Conservation (phyloP, 2,888 invertebrate species). For the Tineola bisselliella region DNA sequence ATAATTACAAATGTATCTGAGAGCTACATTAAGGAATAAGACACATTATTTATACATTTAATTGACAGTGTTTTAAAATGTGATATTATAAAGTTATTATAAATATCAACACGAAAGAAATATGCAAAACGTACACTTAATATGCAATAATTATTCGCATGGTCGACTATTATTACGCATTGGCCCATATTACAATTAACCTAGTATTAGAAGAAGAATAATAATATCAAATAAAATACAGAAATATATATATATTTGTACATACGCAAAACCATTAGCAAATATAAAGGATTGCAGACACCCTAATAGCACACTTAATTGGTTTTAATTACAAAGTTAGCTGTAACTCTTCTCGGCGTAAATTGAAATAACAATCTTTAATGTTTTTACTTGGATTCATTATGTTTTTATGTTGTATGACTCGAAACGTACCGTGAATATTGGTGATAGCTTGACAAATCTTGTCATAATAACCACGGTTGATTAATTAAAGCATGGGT, state of each 20-base stretch:
- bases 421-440: too few relatives aligned
- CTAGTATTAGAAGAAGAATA: background rate
- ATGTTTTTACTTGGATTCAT: background rate
- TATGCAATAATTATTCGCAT: conserved; percentile 34
- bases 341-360: background rate
- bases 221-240: too few relatives aligned
- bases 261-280: too few relatives aligned
- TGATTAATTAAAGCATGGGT: background rate
- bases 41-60: too few relatives aligned
- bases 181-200: conserved; percentile 26
- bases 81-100: too few relatives aligned
- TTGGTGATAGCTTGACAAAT: too few relatives aligned
- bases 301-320: background rate
- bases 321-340: background rate
- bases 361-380: background rate
- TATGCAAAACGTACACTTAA: conserved; percentile 16
- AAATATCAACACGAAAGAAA: background rate
- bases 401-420: background rate
- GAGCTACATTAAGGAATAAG: too few relatives aligned
- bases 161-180: conserved; percentile 26
- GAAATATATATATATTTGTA: too few relatives aligned
- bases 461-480: background rate
- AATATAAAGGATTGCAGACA: background rate
- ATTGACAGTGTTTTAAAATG: too few relatives aligned
- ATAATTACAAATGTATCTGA: too few relatives aligned